Evolutionary conservation across 2,113 vertebrate genomes (phyloP).

Genomic region (Oreochromis spilurus): DNA sequence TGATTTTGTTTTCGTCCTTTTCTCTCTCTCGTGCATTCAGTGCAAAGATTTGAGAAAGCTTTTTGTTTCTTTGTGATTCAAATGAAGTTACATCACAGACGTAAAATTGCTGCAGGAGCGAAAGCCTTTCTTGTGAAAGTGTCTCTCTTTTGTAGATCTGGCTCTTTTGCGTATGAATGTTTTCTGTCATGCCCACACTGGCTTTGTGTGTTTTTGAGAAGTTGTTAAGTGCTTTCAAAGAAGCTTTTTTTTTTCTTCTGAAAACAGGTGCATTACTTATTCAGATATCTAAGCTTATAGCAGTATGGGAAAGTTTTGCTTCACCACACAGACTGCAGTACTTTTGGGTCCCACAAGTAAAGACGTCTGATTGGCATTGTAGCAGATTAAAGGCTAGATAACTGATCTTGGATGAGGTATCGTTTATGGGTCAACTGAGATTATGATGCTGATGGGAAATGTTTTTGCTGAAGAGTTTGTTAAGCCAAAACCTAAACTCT

Average conservation of each 20-base stretch:
- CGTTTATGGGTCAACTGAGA: neutral
- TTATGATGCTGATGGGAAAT: neutral
- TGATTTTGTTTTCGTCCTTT: neutral
- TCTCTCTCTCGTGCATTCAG: neutral
- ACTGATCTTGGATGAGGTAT: neutral
- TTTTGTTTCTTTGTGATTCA: slow-evolving; percentile 61
- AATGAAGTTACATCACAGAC: slow-evolving; percentile 37
- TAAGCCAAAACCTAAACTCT: neutral
- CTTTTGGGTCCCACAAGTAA: neutral
- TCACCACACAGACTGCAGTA: neutral
- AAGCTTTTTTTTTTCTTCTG: neutral
- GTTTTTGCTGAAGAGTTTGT: neutral
- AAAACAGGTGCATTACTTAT: slow-evolving; percentile 15
- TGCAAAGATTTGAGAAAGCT: neutral
- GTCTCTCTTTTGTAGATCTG: neutral
- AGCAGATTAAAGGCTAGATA: neutral
- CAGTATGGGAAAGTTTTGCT: neutral
- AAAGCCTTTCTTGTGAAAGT: neutral
- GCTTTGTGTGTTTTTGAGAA: neutral
- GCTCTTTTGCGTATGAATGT: slow-evolving; percentile 26
- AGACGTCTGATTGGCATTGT: neutral
- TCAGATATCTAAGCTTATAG: neutral
- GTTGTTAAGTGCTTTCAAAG: neutral
- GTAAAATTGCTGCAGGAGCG: neutral
- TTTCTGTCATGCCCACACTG: neutral